These are phyloP conservation scores for Trachelus stipa DNA, from an alignment of 2,888 invertebrate genomes.

Conservation along the genomic window DNA sequence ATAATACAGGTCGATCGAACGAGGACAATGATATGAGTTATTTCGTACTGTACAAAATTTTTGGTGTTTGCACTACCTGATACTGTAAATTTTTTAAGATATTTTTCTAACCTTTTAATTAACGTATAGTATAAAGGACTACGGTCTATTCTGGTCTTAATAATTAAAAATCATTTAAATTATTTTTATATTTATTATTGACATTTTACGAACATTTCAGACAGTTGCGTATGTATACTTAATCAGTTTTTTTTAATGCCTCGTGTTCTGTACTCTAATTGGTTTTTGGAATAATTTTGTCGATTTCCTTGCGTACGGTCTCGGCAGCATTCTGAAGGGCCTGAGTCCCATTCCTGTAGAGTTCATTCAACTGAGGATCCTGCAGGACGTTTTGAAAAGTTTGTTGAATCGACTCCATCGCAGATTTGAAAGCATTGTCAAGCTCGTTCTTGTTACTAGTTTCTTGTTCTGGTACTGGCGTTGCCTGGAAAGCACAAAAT, in stretches of 20 bases:
- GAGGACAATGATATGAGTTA: background rate
- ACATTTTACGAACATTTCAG: background rate
- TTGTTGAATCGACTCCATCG: constrained; percentile 32
- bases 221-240: background rate
- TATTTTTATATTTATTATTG: background rate
- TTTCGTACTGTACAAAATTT: background rate
- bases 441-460: constrained; percentile 15
- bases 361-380: constrained; percentile 38
- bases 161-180: background rate
- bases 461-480: constrained; percentile 16
- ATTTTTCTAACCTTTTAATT: background rate
- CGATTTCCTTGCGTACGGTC: constrained; percentile 35
- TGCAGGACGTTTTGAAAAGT: constrained; percentile 32
- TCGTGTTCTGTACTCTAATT: constrained; percentile 15
- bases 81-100: background rate
- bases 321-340: constrained; percentile 39
- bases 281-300: constrained; percentile 45
- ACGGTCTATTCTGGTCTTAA: background rate
- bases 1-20: background rate
- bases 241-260: background rate
- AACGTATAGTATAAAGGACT: background rate
- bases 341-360: constrained; percentile 36
- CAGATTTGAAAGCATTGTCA: constrained; percentile 22
- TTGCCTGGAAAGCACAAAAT: constrained; percentile 10
- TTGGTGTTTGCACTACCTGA: background rate